Evolutionary conservation across 2,888 invertebrate genomes (phyloP).

Genomic region (Heliconius sara): DNA sequence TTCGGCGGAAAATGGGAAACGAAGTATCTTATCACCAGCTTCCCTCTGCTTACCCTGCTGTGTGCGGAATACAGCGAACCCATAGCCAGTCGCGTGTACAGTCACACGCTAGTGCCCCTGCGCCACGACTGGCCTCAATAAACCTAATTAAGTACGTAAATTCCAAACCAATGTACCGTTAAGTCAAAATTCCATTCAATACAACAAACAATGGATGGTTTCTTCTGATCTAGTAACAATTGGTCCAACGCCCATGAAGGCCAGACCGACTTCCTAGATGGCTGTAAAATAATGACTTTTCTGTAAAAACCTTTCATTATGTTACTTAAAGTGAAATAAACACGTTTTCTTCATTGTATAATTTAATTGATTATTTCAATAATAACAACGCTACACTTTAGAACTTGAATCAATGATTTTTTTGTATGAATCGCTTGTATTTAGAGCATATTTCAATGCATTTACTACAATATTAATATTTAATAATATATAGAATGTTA

Average conservation of each 20-base stretch:
- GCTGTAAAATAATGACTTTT: constrained; percentile 41
- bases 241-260: constrained; percentile 53
- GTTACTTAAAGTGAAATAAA: constrained; percentile 1
- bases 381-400: not conserved
- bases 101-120: too few species aligned
- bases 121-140: too few species aligned
- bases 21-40: too few species aligned
- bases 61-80: too few species aligned
- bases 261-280: constrained; percentile 49
- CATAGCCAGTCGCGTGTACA: too few species aligned
- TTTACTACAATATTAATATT: not conserved
- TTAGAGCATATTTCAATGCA: not conserved
- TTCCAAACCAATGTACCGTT: constrained; percentile 33
- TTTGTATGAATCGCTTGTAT: not conserved
- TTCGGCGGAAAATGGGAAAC: too few species aligned
- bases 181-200: constrained; percentile 44
- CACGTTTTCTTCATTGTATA: not conserved
- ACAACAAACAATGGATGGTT: constrained; percentile 43
- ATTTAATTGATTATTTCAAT: not conserved
- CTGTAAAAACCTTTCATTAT: constrained; percentile 27
- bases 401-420: not conserved
- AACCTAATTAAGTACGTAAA: constrained; percentile 25
- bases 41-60: too few species aligned
- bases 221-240: constrained; percentile 48
- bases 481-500: not conserved